phyloP scores from a whole-genome alignment of 2,113 vertebrate species.

The Zosterops japonicus region DNA sequence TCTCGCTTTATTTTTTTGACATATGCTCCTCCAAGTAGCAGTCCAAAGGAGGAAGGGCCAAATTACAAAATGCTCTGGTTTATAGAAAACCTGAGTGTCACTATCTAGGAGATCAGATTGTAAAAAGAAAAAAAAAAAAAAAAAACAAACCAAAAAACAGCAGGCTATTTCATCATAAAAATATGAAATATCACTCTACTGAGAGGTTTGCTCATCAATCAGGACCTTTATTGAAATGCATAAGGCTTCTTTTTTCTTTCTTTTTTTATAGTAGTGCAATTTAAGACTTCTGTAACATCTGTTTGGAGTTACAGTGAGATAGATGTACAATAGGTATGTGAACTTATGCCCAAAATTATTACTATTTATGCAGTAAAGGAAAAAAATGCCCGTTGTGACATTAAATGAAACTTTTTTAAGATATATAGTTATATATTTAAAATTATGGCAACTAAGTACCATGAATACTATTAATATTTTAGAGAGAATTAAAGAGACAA shows the following conservation, averaged over 20 bases:
- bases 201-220: neutral
- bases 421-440: neutral
- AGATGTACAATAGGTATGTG: neutral
- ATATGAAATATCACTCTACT: neutral
- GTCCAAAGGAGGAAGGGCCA: neutral
- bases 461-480: neutral
- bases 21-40: neutral
- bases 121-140: neutral
- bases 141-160: neutral
- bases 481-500: neutral
- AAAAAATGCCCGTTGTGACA: neutral
- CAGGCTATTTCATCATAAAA: neutral
- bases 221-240: neutral
- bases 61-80: neutral
- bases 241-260: accelerated
- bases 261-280: neutral
- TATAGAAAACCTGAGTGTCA: neutral
- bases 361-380: neutral
- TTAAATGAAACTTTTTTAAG: neutral
- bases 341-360: neutral
- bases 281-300: neutral
- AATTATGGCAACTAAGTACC: neutral
- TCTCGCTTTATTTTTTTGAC: neutral
- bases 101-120: neutral
- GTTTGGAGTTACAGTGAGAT: neutral